A percentile compares a stretch with the other conserved stretches of the same genome.
Evolutionary conservation across 2,113 vertebrate species (phyloP).

Genomic region (Cyphomyrus plagiostoma): DNA sequence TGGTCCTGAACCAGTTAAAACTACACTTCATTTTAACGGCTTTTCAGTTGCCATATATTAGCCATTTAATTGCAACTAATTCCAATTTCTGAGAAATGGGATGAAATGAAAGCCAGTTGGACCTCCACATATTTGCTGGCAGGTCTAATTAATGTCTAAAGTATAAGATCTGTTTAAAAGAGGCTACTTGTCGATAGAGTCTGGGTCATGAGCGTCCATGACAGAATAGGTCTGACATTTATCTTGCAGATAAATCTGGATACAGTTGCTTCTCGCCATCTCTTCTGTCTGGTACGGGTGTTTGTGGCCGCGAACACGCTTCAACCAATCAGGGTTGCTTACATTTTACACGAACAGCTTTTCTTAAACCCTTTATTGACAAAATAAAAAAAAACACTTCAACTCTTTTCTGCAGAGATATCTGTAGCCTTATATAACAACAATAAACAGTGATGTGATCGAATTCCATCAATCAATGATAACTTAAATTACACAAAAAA

Average conservation of each 20-base stretch:
- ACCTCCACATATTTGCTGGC: neutral
- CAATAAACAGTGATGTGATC: neutral
- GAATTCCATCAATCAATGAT: neutral
- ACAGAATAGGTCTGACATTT: neutral
- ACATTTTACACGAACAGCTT: neutral
- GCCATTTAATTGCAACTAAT: neutral
- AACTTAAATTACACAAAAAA: neutral
- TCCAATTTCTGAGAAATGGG: neutral
- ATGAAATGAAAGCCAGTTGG: neutral
- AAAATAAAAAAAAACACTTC: neutral
- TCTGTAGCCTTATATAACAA: neutral
- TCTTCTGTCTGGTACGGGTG: neutral
- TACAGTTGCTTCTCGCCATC: neutral
- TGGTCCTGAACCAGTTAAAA: neutral
- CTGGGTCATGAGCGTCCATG: neutral
- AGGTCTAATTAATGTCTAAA: neutral
- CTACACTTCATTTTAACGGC: neutral
- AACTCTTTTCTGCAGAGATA: neutral
- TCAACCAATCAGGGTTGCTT: neutral
- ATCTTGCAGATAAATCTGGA: neutral
- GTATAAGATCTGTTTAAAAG: neutral
- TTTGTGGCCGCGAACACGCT: neutral
- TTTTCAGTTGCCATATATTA: neutral
- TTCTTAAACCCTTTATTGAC: slow-evolving; percentile 5
- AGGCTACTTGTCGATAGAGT: neutral